Evolutionary conservation across 2,797 vertebrate genomes (phyloP), one percentile per base, ranked within the genome.

Genomic region (Craterocephalus amniculus): DNA sequence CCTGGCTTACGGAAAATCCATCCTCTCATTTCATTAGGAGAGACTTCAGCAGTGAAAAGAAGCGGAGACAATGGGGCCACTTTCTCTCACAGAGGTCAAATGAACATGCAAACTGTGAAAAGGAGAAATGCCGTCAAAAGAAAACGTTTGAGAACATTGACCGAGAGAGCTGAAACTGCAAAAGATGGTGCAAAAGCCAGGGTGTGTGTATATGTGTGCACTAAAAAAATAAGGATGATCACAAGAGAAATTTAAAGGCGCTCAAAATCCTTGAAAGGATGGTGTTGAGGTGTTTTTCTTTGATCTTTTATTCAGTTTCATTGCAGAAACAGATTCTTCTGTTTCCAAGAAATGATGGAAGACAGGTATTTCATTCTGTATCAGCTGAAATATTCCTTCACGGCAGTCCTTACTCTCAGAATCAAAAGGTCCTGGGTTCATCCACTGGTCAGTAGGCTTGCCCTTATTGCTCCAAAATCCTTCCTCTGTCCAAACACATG

Each of bases 1-100:
- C 5, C 1, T 10, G 74, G 87, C 81, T 90, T 85, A 83, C 70
- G 73, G 49, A 76, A 83, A 89, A 92, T 89, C 87, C 83, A 89
- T 91, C 81, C 78, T 68, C 80, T 77, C 73, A 81, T 90, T 89
- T 89, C 72, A 90, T 88, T 84, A 86, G 73, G 36, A 84, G 55
- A 78, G 45, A 79, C 76, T 58, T 74, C 32, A 60, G 75, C 62
- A 11, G 40, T 77, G 78, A 88, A 89, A 87, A 76, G 85, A 78
- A 71, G 36, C 32, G 45, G 58, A 72, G 75, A 89, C 88, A 91
- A 88, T 81, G 58, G 70, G 74, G 56, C 58, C 62, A 36, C 79
- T 83, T 87, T 88, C 78, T 80, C 57, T 76, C 78, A 52, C 69
- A 67, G 73, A 82, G 85, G 86, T 88, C 77, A 83, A 60, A 78